Base-by-base conservation (phyloP, 2,888 invertebrate genomes). In the Girardia tigrina region DNA sequence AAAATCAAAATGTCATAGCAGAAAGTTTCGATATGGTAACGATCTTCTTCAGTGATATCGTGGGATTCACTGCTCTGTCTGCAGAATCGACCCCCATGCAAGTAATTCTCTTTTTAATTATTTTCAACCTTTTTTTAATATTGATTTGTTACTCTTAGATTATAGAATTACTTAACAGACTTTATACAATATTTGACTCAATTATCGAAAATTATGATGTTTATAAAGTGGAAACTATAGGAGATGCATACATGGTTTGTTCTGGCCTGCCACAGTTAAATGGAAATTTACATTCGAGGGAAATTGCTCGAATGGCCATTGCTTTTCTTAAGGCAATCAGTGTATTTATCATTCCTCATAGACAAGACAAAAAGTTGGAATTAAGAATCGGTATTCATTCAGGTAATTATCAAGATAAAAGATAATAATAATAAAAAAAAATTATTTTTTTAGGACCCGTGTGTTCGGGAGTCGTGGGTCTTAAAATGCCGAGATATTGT, bases 41-140 rank as follows among this genome's bases (percentile, higher is more conserved):
- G 70, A 94, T 94, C 81, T 94, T 94, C 87, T 94, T 94, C 86
- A 93, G 93, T 82, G 94, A 94, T 84, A 94, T 94, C 84, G 94
- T 94, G 78, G 94, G 94, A 79, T 94, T 94, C 86, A 94, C 94
- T 76, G 89, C 90, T 14, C 83, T 84, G 28, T 84, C 84, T 0
- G 84, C 84, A 26, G 80, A 81, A 79, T 82, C 82, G 75, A 82
- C 82, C 0, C 84, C 84, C n/a, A 42, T 42, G 71, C 76, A 83
- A 79, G 77, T 77, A 73, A 36, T 36, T 12, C 8, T 36, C n/a
- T n/a, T n/a, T n/a, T n/a, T n/a, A n/a, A n/a, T n/a, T n/a, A n/a
- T n/a, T n/a, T n/a, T n/a, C n/a, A n/a, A n/a, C n/a, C n/a, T n/a
- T n/a, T n/a, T n/a, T n/a, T n/a, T n/a, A n/a, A n/a, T n/a, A n/a